Percentiles rank a stretch among this genome's conserved stretches.
Conservation (phyloP, 1,140 invertebrate genomes). For the Drosophila seguyi region DNA sequence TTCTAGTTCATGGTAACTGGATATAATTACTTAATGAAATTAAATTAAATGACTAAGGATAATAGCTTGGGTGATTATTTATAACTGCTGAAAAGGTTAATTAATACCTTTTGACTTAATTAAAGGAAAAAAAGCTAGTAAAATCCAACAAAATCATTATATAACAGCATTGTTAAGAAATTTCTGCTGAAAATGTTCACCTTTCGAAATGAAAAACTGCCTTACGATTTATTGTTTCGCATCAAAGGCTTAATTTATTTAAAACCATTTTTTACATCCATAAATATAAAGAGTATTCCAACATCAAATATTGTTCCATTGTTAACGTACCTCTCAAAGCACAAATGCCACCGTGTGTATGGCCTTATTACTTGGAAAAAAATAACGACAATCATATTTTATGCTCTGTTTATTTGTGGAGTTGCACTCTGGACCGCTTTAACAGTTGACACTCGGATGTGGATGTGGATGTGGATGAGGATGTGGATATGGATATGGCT, state of each 20-base stretch:
- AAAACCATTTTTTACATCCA: background rate
- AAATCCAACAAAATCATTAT: background rate
- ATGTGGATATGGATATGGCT: constrained; percentile 34
- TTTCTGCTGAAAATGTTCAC: background rate
- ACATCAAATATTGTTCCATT: constrained; percentile 28
- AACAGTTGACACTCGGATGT: constrained; percentile 67
- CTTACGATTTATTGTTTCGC: background rate
- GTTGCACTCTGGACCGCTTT: constrained; percentile 49
- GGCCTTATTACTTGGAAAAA: constrained; percentile 28
- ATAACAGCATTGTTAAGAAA: background rate
- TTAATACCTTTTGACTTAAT: background rate
- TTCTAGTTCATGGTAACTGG: too few species aligned
- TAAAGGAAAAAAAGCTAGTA: too few species aligned
- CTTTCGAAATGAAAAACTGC: background rate
- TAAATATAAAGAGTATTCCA: constrained; percentile 21
- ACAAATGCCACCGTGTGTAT: background rate
- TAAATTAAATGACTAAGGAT: background rate
- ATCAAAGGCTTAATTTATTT: constrained; percentile 15
- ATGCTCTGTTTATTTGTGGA: constrained; percentile 74
- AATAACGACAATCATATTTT: constrained; percentile 70
- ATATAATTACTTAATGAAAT: background rate
- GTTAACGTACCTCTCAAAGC: constrained; percentile 15
- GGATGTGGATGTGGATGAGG: constrained; percentile 35
- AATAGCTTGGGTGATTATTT: background rate
- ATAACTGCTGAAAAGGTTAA: background rate